These are phyloP conservation scores for Platycheirus rosarum DNA, from an alignment of 2,888 invertebrate genomes.

Conservation along the genomic window DNA sequence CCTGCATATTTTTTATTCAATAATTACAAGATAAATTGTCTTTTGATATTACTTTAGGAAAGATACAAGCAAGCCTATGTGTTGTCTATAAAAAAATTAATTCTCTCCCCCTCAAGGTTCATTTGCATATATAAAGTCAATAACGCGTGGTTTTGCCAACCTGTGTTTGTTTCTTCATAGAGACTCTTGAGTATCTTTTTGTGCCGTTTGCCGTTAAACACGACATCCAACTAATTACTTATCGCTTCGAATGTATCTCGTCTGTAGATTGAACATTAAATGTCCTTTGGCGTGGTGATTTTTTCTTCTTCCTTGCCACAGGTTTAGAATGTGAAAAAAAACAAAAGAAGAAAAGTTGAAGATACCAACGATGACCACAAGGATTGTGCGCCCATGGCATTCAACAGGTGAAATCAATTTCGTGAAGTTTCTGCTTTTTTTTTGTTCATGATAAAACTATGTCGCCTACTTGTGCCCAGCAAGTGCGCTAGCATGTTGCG, in stretches of 20 bases:
- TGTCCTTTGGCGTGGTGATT: conserved; percentile 62
- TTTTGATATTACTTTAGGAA: conserved; percentile 59
- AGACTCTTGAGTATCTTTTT: conserved; percentile 44
- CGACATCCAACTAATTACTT: conserved; percentile 74
- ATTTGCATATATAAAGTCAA: conserved; percentile 54
- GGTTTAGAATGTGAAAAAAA: conserved; percentile 16
- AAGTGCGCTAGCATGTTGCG: conserved; percentile 52
- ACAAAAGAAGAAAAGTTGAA: background rate
- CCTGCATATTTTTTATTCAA: conserved; percentile 44
- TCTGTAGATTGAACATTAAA: conserved; percentile 69
- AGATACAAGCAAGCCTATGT: conserved; percentile 13
- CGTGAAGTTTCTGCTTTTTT: conserved; percentile 24
- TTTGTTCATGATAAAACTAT: conserved; percentile 59
- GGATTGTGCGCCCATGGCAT: conserved; percentile 41
- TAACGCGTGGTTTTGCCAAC: conserved; percentile 14
- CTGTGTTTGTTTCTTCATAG: conserved; percentile 8
- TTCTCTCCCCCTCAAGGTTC: conserved; percentile 71
- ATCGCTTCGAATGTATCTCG: conserved; percentile 74
- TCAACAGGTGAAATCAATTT: conserved; percentile 70
- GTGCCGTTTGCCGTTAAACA: conserved; percentile 65
- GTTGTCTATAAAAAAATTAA: conserved; percentile 43
- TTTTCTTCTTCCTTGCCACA: conserved; percentile 27
- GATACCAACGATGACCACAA: conserved; percentile 51
- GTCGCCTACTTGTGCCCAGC: conserved; percentile 51
- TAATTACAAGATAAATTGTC: conserved; percentile 71